Base-by-base conservation (phyloP, 2,797 vertebrate species). In the Rachycentron canadum region DNA sequence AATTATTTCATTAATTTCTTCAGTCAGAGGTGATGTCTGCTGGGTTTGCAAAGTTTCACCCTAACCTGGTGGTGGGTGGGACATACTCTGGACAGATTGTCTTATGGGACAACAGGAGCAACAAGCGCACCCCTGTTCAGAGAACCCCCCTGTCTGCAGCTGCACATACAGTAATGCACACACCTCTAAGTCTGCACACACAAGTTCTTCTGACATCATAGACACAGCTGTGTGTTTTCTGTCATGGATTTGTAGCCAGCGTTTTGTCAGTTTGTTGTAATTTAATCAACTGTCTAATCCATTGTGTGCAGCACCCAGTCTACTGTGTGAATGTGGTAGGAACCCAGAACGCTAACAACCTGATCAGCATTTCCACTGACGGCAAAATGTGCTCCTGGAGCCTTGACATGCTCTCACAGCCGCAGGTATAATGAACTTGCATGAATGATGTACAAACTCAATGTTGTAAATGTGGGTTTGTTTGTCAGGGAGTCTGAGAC, bases 361-460 rank as follows among this genome's bases (percentile, higher is more conserved):
- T 99, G 87, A 99, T 99, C 91, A 99, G 98, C 92, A 98, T 99
- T 85, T 99, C 98, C 85, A 99, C 98, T 12, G 98, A 99, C 57
- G 98, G 98, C 49, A 99, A 98, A 92, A 98, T 99, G 94, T 99
- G 98, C 92, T 99, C 98, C 25, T 99, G 98, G 98, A 99, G 98
- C 86, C 94, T 99, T 43, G 98, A 99, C 90, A 99, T 99, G 98
- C 97, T 99, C 79, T 99, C 98, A 57, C 98, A 99, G 61, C 98
- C 98, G 0, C 98, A 99, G 97, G 98, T 99, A 92, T 10, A 1
- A 4, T 10, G 2, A 30, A 1, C 40, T 10, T 2, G 21, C 26
- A 1, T 40, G 34, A n/a, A 47, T 17, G 21, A 40, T 28, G 56
- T 16, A 3, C n/a, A 41, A 26, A 17, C 11, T 8, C n/a, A 25